These are phyloP conservation scores for Isichthys henryi DNA, from an alignment of 2,113 vertebrate genomes.

Conservation along the genomic window DNA sequence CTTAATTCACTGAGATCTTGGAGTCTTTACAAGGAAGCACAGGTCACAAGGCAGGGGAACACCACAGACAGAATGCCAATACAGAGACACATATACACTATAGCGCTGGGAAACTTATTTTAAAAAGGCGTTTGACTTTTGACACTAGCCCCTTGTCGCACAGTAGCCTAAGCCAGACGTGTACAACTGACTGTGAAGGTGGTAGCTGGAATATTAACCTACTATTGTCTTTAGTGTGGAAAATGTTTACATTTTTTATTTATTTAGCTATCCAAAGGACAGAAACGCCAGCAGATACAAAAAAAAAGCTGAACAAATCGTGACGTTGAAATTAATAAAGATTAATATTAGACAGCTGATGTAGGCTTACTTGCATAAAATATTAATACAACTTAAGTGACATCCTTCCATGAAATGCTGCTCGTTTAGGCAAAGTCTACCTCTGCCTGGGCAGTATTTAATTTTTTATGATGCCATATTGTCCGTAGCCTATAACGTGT, in stretches of 20 bases:
- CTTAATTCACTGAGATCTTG: neutral
- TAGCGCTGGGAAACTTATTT: too few species aligned
- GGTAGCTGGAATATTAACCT: neutral
- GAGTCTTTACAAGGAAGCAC: neutral
- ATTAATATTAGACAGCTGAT: neutral
- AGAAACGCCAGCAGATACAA: neutral
- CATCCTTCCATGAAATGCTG: neutral
- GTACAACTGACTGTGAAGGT: neutral
- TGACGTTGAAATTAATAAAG: neutral
- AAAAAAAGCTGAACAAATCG: neutral
- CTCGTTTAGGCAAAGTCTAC: neutral
- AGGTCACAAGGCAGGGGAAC: neutral
- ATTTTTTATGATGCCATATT: neutral
- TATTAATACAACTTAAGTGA: neutral
- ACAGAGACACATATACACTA: too few species aligned
- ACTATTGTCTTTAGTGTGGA: neutral
- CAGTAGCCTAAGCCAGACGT: neutral
- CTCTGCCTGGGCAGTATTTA: neutral
- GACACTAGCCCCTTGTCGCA: neutral
- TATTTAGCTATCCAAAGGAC: too few species aligned
- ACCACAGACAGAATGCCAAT: neutral
- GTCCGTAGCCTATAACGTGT: neutral
- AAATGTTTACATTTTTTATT: neutral
- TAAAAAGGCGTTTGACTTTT: neutral
- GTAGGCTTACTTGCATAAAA: neutral